A percentile compares a stretch with the other conserved stretches of the same genome.
Conservation (phyloP, 2,888 invertebrate species). For the Napeogenes inachia region DNA sequence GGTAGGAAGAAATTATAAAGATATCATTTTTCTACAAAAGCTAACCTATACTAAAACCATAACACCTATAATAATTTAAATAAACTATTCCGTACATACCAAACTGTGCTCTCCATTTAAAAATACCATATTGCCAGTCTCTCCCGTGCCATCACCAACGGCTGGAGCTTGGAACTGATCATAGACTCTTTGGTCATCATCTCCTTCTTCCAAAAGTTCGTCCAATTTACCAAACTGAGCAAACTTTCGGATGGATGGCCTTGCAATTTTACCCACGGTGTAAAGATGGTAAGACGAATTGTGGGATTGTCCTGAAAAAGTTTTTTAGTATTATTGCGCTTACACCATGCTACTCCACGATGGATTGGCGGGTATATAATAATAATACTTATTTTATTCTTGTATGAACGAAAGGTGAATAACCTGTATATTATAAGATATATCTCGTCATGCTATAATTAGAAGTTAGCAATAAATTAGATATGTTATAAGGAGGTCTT, state of each 20-base stretch:
- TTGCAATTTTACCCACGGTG: constrained; percentile 84
- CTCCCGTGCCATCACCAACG: constrained; percentile 82
- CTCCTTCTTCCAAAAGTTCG: constrained; percentile 81
- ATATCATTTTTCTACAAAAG: too few relatives aligned
- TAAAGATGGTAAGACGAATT: constrained; percentile 87
- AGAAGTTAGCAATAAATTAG: neutral
- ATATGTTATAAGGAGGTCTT: neutral
- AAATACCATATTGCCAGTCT: constrained; percentile 88
- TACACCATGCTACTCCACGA: too few relatives aligned
- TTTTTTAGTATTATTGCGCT: neutral
- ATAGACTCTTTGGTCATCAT: constrained; percentile 83
- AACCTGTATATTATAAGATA: constrained; percentile 28
- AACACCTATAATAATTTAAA: too few relatives aligned
- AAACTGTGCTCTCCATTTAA: constrained; percentile 91
- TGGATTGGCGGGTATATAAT: too few relatives aligned
- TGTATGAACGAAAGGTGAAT: constrained; percentile 16
- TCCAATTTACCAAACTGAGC: constrained; percentile 90
- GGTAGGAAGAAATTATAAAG: too few relatives aligned
- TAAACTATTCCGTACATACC: constrained; percentile 56
- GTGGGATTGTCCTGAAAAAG: constrained; percentile 88
- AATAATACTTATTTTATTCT: too few relatives aligned
- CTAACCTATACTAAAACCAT: too few relatives aligned
- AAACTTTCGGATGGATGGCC: constrained; percentile 86
- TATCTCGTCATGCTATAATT: neutral
- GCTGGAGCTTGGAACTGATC: constrained; percentile 91